Base-by-base conservation (phyloP, 2,113 vertebrate genomes). In the Pontoporia blainvillei region DNA sequence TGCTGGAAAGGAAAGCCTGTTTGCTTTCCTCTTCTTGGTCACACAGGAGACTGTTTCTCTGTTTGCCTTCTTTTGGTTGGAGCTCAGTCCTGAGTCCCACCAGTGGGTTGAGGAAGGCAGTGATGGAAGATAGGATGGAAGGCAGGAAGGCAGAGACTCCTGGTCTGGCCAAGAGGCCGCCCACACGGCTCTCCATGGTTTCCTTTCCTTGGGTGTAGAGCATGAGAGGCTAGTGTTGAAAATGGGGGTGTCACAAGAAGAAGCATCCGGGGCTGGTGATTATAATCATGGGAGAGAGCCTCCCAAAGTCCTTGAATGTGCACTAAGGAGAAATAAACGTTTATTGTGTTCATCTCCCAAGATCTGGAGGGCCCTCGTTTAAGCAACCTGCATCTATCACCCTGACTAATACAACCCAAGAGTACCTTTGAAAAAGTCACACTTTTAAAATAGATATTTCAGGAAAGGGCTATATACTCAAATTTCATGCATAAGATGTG, bases 121-220 rank as follows among this genome's bases (percentile, higher is more conserved):
- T 21, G 67, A 72, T 1, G 1, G 18, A n/a, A n/a, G n/a, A n/a
- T n/a, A n/a, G n/a, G n/a, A n/a, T n/a, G n/a, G n/a, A n/a, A n/a
- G n/a, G n/a, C n/a, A 29, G 44, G 52, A 13, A 1, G 9, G 23
- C 29, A 15, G 76, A 15, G 67, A 72, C 1, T 49, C 44, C 10
- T 6, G 7, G 34, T 41, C 34, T 10, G 5, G 29, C 29, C 20
- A 0, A 1, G 21, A 21, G 14, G 31, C 11, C 20, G 0, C 3
- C 17, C 21, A 7, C 31, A 8, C 0, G 5, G 6, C 15, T 20
- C 59, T 34, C 52, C 23, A 7, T 4, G 29, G 2, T 4, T 31
- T 57, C 31, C 3, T 82, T 14, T 39, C 17, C 7, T 66, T 3
- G 14, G n/a, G 31, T 6, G 67, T 31, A 2, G 5, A 54, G 29